Percentiles rank a stretch among this genome's conserved stretches.
Evolutionary conservation across 2,888 invertebrate genomes (phyloP).

Genomic region (Octodonta nipae): DNA sequence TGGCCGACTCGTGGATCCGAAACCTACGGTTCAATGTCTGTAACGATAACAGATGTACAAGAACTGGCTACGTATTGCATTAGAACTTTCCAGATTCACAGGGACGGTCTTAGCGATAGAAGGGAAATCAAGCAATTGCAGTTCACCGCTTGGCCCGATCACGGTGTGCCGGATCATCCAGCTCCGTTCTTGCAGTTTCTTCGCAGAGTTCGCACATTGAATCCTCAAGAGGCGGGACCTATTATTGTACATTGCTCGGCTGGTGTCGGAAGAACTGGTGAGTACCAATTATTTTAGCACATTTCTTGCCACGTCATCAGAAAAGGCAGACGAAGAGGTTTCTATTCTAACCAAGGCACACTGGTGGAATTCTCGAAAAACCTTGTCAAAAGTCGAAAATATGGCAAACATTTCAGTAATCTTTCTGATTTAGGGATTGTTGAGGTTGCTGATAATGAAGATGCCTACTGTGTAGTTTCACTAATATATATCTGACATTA

Average conservation of each 20-base stretch:
- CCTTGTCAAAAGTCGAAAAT: no score
- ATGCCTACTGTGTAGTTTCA: no score
- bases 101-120: slow-evolving; percentile 67
- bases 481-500: no score
- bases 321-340: no score
- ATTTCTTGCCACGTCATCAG: no score
- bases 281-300: no score
- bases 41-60: slow-evolving; percentile 86
- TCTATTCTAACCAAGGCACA: no score
- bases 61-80: slow-evolving; percentile 97
- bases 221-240: slow-evolving; percentile 86
- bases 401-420: no score
- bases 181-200: slow-evolving; percentile 96
- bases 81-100: slow-evolving; percentile 83
- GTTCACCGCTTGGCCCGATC: slow-evolving; percentile 99
- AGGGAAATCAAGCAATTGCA: slow-evolving; percentile 94
- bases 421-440: no score
- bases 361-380: no score
- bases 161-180: slow-evolving; percentile 96
- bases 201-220: slow-evolving; percentile 78
- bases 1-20: slow-evolving; percentile 94
- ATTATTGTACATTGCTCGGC: slow-evolving; percentile 89
- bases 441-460: no score
- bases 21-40: slow-evolving; percentile 87
- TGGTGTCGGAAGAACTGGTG: slow-evolving; percentile 38